Conservation (phyloP, 2,797 vertebrate genomes). For the Lagodon rhomboides region DNA sequence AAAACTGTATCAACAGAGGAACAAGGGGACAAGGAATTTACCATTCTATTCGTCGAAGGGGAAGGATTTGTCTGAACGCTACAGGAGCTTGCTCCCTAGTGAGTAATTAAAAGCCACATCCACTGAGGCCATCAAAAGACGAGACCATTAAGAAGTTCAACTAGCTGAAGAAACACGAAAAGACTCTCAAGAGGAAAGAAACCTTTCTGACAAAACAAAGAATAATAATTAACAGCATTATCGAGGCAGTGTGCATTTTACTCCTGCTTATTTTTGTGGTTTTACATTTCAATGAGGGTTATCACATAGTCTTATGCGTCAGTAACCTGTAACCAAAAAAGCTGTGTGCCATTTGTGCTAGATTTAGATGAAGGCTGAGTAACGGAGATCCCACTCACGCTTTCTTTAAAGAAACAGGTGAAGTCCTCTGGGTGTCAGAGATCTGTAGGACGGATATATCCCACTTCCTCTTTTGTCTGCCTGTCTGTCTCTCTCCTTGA, state of each 20-base stretch:
- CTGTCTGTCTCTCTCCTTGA: constrained; percentile 57
- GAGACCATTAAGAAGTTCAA: constrained; percentile 62
- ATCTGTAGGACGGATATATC: constrained; percentile 44
- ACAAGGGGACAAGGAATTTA: constrained; percentile 32
- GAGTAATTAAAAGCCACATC: constrained; percentile 63
- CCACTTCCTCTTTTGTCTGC: constrained; percentile 41
- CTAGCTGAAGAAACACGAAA: constrained; percentile 38
- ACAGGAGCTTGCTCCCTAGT: constrained; percentile 34
- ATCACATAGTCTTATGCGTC: neutral
- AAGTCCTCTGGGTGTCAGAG: constrained; percentile 57
- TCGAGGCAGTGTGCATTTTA: constrained; percentile 17
- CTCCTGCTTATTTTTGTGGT: neutral
- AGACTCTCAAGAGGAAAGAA: constrained; percentile 34
- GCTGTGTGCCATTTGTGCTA: constrained; percentile 3
- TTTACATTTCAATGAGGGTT: constrained; percentile 21
- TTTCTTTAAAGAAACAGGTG: constrained; percentile 51
- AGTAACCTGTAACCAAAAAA: neutral
- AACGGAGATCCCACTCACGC: constrained; percentile 80
- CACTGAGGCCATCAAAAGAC: constrained; percentile 48
- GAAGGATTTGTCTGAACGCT: constrained; percentile 38
- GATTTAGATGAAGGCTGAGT: constrained; percentile 24
- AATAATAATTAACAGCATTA: constrained; percentile 18
- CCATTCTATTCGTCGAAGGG: constrained; percentile 20
- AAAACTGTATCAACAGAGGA: constrained; percentile 28
- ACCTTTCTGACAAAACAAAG: constrained; percentile 42